Percentiles rank a stretch among this genome's conserved stretches.
Conservation (phyloP, 1,140 invertebrate genomes). For the Tribolium castaneum region DNA sequence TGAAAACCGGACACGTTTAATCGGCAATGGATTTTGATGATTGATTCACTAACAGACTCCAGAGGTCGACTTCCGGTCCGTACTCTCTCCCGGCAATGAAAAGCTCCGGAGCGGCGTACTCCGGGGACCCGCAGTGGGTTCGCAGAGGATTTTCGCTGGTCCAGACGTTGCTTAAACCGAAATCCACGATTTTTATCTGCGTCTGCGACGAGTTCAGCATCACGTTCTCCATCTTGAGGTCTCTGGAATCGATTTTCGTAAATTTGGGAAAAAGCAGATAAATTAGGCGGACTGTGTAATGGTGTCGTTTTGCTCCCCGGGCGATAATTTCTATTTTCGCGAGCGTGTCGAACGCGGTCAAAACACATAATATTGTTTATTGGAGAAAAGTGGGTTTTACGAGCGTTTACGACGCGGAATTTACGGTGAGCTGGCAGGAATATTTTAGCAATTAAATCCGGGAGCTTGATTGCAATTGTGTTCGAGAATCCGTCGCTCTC, state of each 20-base stretch:
- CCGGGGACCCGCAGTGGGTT: constrained; percentile 80
- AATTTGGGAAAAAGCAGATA: too few relatives aligned
- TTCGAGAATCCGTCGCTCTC: constrained; percentile 1
- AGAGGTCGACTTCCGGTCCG: constrained; percentile 80
- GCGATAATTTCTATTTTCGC: too few relatives aligned
- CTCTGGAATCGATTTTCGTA: constrained; percentile 64
- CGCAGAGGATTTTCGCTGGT: constrained; percentile 68
- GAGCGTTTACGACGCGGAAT: neutral
- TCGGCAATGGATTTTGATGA: constrained; percentile 12
- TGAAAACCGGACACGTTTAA: constrained; percentile 17
- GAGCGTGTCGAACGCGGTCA: neutral
- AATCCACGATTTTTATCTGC: constrained; percentile 80
- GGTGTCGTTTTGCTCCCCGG: too few relatives aligned
- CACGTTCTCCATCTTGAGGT: constrained; percentile 83
- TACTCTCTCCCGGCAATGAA: constrained; percentile 73
- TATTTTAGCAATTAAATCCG: constrained; percentile 26
- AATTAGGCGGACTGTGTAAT: too few relatives aligned
- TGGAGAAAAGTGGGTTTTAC: neutral
- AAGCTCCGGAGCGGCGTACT: constrained; percentile 81
- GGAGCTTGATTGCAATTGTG: constrained; percentile 22
- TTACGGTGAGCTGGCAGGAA: constrained; percentile 5
- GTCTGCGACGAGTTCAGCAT: constrained; percentile 75
- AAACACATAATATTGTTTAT: constrained; percentile 6
- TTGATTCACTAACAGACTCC: constrained; percentile 73
- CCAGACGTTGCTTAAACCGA: constrained; percentile 78